Evolutionary conservation across 2,113 vertebrate species (phyloP), one percentile per base, ranked within the genome.

Genomic region (Amblyopsis rosae): DNA sequence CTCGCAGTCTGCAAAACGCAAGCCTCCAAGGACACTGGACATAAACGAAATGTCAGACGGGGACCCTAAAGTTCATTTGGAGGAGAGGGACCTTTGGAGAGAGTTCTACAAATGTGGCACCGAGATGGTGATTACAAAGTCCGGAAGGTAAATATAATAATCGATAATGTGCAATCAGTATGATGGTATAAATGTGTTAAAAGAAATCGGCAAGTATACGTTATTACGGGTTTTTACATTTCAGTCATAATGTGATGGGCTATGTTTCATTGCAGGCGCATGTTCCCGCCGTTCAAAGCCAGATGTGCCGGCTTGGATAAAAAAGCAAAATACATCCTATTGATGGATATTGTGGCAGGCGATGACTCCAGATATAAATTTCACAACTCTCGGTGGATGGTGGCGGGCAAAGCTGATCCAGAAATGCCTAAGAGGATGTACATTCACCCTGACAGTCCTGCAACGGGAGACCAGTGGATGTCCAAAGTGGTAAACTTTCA

Each of bases 41-140:
- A 91, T 92, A 33, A 93, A 90, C 45, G 93, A 93, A 67, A 87
- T 91, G 65, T 87, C 90, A 32, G 94, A 96, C 58, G 95, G 96
- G 9, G 96, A 98, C 74, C 95, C 96, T 0, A 95, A 93, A 89
- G 94, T 99, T 78, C 94, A 93, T 75, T 83, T 99, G 82, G 96
- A 99, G 90, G 93, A 93, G 72, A 93, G 92, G 75, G 95, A 98
- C 19, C 95, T 98, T 75, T 99, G 97, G 97, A 94, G 92, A 65
- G 93, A 96, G 86, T 99, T 99, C 88, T 96, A 99, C 90, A 95
- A 92, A 84, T 86, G 91, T 75, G 95, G 95, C 69, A 99, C 97
- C 0, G 97, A 99, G 89, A 99, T 99, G 97, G 95, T 99, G 79
- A 99, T 99, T 66, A 99, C 97, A 53, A 99, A 99, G 91, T 98